These are phyloP conservation scores for Electrophaes corylata DNA, from an alignment of 2,888 invertebrate genomes.

Conservation along the genomic window DNA sequence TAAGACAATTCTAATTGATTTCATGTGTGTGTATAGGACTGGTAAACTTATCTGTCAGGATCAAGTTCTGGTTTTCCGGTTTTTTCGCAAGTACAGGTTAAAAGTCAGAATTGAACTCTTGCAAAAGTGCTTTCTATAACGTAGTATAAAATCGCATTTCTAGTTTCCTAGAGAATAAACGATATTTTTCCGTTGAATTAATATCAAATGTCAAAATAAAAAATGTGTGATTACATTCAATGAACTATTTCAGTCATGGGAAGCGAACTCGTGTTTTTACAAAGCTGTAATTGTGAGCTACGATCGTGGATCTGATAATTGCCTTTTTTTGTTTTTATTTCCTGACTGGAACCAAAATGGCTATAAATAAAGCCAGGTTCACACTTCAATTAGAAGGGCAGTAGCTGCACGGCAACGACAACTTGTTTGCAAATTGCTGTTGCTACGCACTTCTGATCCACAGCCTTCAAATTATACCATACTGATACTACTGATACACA, in stretches of 20 bases:
- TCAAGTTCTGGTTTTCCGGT: no score
- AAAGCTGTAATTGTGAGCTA: constrained; percentile 61
- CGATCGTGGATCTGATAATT: constrained; percentile 65
- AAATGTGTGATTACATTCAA: constrained; percentile 42
- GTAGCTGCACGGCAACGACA: no score
- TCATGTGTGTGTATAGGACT: no score
- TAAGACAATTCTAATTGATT: no score
- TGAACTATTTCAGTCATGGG: constrained; percentile 76
- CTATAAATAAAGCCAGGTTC: neutral
- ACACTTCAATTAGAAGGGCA: neutral
- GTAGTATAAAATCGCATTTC: neutral
- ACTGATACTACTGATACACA: no score
- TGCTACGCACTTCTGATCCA: no score
- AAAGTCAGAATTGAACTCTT: neutral
- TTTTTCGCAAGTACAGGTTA: no score
- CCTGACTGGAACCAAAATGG: constrained; percentile 25
- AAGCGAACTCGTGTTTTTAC: constrained; percentile 72
- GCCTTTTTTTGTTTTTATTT: constrained; percentile 32
- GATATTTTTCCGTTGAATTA: constrained; percentile 16
- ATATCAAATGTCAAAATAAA: constrained; percentile 29
- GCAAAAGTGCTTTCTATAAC: no score
- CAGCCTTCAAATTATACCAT: no score
- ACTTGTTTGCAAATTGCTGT: no score
- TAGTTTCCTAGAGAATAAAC: constrained; percentile 6
- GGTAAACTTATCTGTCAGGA: no score